Percentiles rank a stretch among this genome's conserved stretches.
These are phyloP conservation scores for Ennomos fuscantarius DNA, from an alignment of 2,888 invertebrate genomes.

Conservation along the genomic window DNA sequence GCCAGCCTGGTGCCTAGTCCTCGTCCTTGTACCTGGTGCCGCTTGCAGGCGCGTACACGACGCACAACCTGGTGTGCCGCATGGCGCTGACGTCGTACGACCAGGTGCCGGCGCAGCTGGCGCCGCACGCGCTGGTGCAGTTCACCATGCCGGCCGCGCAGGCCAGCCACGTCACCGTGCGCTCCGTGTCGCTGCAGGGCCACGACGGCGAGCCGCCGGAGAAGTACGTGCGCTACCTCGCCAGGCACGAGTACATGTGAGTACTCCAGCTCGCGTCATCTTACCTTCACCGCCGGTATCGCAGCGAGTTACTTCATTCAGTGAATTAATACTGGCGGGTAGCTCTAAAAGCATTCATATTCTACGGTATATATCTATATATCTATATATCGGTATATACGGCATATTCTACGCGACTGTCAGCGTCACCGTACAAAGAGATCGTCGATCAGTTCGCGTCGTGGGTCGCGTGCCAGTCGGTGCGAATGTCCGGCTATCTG, in stretches of 20 bases:
- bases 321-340: no score
- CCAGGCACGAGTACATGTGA: slow-evolving; percentile 97
- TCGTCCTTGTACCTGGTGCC: no score
- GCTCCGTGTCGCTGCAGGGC: slow-evolving; percentile 95
- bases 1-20: no score
- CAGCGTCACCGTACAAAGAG: no score
- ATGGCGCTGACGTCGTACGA: slow-evolving; percentile 99
- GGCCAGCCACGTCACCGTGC: slow-evolving; percentile 94
- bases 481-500: no score
- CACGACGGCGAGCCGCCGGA: slow-evolving; percentile 98
- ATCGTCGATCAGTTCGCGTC: no score
- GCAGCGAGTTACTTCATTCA: no score
- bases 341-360: no score
- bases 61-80: slow-evolving; percentile 97
- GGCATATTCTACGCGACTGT: no score
- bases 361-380: no score
- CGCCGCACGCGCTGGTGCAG: slow-evolving; percentile 95
- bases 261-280: slow-evolving; percentile 40
- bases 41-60: slow-evolving; percentile 98
- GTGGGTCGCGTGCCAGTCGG: no score
- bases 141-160: slow-evolving; percentile 99
- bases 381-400: no score
- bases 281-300: neutral
- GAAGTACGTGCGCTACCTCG: slow-evolving; percentile 98
- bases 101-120: slow-evolving; percentile 97